A percentile compares a stretch with the other conserved stretches of the same genome.
Evolutionary conservation across 2,888 invertebrate species (phyloP).

Genomic region (Sarcophaga rosellei): DNA sequence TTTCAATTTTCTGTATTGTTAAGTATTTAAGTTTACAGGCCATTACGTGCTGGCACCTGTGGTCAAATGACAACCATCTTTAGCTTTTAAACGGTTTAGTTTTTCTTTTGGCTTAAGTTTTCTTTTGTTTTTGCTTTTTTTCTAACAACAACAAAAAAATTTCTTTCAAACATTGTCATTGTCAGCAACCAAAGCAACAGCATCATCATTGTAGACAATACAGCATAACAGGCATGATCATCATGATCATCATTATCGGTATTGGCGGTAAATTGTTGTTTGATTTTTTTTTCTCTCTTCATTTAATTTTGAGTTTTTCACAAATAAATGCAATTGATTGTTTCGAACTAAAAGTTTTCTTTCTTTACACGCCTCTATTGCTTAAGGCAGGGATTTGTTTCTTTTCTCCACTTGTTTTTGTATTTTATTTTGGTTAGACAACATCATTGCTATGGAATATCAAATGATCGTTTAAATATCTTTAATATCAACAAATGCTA

Average conservation of each 20-base stretch:
- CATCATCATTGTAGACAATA: conserved; percentile 20
- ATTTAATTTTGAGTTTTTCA: conserved; percentile 50
- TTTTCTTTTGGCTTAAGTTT: conserved; percentile 24
- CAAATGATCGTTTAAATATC: conserved; percentile 63
- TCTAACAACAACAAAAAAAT: conserved; percentile 39
- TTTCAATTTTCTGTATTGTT: conserved; percentile 22
- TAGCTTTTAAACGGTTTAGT: conserved; percentile 52
- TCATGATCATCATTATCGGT: neutral
- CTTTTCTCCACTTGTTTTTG: conserved; percentile 1
- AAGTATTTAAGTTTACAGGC: conserved; percentile 55
- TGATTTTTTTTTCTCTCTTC: conserved; percentile 44
- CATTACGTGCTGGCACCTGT: conserved; percentile 69
- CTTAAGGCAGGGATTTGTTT: conserved; percentile 45
- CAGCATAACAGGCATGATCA: neutral
- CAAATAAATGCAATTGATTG: conserved; percentile 61
- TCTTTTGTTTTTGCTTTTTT: conserved; percentile 18
- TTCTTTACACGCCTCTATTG: conserved; percentile 13
- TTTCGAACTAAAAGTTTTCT: conserved; percentile 31
- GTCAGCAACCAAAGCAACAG: neutral
- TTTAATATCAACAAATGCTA: conserved; percentile 33
- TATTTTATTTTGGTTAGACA: conserved; percentile 38
- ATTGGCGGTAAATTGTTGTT: conserved; percentile 64
- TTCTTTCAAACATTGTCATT: conserved; percentile 28
- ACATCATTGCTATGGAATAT: conserved; percentile 59
- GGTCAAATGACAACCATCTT: conserved; percentile 68